Base-by-base conservation (phyloP, 2,888 invertebrate species). In the Philopedon plagiatum region DNA sequence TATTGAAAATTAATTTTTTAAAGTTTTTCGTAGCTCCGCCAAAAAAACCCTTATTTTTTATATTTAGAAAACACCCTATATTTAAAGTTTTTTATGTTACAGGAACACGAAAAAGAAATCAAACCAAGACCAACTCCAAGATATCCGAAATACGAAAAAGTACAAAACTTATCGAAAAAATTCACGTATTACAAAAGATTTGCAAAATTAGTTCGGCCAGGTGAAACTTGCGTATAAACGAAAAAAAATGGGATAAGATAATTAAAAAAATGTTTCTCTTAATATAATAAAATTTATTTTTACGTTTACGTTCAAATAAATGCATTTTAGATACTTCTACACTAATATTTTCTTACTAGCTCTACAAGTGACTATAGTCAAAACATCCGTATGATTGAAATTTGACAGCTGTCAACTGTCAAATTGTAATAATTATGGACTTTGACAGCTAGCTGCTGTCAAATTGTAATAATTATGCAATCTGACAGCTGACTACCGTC, bases 111-210 rank as follows among this genome's bases (percentile, higher is more conserved):
- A 37, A 79, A 73, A 68, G 71, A 76, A 58, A 79, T 79, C 37
- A 78, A 76, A 71, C 69, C 71, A 11, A 73, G 71, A 62, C 57
- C 66, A 41, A 64, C 74, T n/a, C 73, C 72, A 15, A 66, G 63
- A 41, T 78, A 74, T 19, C 54, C 44, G 11, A 79, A 77, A 73
- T 78, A 77, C 39, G 71, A 78, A 74, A 83, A 80, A 77, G 80
- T 81, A 63, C 78, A 78, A 49, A 84, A 83, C 75, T 78, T 82
- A 60, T 78, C 83, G 5, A 84, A 80, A 76, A 85, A 84, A 77
- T 85, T 82, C 71, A 84, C 85, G 5, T 85, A 85, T 73, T 85
- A 85, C 77, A 80, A 77, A 39, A 77, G 81, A 75, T 83, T 85
- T 75, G 76, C 79, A 7, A 83, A 82, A 76, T 62, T 81, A 39